phyloP scores from a whole-genome alignment of 1,140 invertebrate species.

The Drosophila pandora region DNA sequence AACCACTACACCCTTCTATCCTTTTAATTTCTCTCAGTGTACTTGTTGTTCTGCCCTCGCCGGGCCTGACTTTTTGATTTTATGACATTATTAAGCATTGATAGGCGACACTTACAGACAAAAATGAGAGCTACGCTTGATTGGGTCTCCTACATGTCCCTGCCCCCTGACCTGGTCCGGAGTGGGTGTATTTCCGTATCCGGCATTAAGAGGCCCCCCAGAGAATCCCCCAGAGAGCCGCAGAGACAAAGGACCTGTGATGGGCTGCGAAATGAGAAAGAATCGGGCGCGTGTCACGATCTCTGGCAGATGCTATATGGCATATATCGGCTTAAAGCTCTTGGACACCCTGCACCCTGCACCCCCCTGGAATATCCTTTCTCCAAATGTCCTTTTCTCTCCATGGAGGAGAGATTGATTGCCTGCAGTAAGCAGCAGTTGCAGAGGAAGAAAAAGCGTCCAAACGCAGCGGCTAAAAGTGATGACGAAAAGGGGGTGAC shows the following conservation, averaged over 20 bases:
- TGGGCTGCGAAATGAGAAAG: constrained; percentile 6
- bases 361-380: constrained; percentile 3
- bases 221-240: constrained; percentile 26
- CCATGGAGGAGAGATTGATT: constrained; percentile 59
- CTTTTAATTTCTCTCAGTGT: not conserved
- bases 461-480: constrained; percentile 38
- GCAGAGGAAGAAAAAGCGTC: constrained; percentile 61
- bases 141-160: constrained; percentile 10
- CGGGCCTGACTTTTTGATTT: constrained; percentile 50
- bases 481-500: not conserved
- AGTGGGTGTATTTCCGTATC: constrained; percentile 26
- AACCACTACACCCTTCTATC: not conserved
- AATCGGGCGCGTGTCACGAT: constrained; percentile 3
- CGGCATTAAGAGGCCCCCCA: constrained; percentile 24
- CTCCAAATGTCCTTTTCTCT: not conserved
- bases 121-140: constrained; percentile 26
- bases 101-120: constrained; percentile 54
- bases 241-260: constrained; percentile 25
- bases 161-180: not conserved
- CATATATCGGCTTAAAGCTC: not conserved
- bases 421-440: constrained; percentile 56
- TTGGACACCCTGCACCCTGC: constrained; percentile 1
- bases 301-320: constrained; percentile 3
- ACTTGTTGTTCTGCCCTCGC: constrained; percentile 25
- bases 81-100: constrained; percentile 70